Evolutionary conservation across 2,113 vertebrate species (phyloP).

Genomic region (Cebidichthys violaceus): DNA sequence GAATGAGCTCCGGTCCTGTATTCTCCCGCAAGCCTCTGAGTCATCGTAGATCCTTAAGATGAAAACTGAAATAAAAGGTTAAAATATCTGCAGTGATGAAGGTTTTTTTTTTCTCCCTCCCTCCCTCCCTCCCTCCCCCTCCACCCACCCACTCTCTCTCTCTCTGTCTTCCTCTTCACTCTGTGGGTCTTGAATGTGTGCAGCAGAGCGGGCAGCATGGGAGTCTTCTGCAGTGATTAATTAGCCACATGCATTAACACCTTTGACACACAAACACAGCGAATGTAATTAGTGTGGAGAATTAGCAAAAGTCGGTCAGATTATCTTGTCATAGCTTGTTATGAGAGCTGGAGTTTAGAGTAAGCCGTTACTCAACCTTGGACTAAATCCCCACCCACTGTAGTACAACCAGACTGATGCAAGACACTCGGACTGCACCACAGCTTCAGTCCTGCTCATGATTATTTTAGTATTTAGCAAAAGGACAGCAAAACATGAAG

Average conservation of each 20-base stretch:
- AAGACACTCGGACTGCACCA: not conserved
- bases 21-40: conserved; percentile 1
- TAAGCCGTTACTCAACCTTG: conserved; percentile 44
- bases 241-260: conserved; percentile 64
- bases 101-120: not conserved
- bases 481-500: not conserved
- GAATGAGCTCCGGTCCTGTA: not conserved
- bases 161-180: not conserved
- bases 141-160: not conserved
- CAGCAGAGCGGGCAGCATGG: not conserved
- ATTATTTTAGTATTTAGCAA: not conserved
- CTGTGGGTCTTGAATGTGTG: not conserved
- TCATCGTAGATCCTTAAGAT: conserved; percentile 32
- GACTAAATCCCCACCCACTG: conserved; percentile 11
- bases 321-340: conserved; percentile 66
- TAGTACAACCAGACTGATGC: conserved; percentile 19
- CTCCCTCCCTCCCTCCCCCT: not conserved
- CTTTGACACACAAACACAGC: conserved; percentile 44
- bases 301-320: conserved; percentile 57
- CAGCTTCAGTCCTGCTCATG: not conserved
- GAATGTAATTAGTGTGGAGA: conserved; percentile 68
- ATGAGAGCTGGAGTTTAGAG: conserved; percentile 56
- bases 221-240: conserved; percentile 46
- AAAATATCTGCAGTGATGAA: not conserved
- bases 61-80: conserved; percentile 38